A percentile compares a stretch with the other conserved stretches of the same genome.
Conservation (phyloP, 2,888 invertebrate genomes). For the Plusia festucae region DNA sequence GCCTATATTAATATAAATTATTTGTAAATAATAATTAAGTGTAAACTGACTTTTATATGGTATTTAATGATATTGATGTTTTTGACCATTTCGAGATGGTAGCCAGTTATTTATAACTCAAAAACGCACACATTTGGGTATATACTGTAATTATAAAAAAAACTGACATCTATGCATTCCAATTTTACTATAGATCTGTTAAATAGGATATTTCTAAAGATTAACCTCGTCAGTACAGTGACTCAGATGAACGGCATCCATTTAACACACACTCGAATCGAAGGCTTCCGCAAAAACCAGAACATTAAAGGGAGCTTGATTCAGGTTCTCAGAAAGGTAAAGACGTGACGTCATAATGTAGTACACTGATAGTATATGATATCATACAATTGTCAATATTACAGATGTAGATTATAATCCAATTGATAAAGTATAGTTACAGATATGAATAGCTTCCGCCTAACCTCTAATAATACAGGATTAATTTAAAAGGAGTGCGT, state of each 20-base stretch:
- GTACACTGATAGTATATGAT: background rate
- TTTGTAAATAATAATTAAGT: no score
- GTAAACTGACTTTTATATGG: no score
- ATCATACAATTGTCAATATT: background rate
- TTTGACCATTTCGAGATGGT: no score
- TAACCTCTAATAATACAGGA: no score
- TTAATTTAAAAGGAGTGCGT: no score
- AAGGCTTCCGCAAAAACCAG: slow-evolving; percentile 22
- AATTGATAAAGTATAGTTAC: no score
- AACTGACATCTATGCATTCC: slow-evolving; percentile 35
- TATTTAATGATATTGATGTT: no score
- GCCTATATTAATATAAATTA: no score
- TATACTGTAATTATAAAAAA: no score
- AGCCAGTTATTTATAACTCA: no score
- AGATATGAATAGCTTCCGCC: no score
- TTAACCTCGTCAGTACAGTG: slow-evolving; percentile 70
- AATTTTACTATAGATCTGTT: slow-evolving; percentile 52
- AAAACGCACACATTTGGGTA: no score
- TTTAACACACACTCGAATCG: slow-evolving; percentile 41
- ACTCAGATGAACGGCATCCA: slow-evolving; percentile 65
- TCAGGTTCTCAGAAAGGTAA: slow-evolving; percentile 12
- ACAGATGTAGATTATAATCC: background rate
- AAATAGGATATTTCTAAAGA: slow-evolving; percentile 67
- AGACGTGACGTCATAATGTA: background rate
- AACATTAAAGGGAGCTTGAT: slow-evolving; percentile 16